Evolutionary conservation across 2,797 vertebrate genomes (phyloP).

Genomic region (Clarias pachynema): DNA sequence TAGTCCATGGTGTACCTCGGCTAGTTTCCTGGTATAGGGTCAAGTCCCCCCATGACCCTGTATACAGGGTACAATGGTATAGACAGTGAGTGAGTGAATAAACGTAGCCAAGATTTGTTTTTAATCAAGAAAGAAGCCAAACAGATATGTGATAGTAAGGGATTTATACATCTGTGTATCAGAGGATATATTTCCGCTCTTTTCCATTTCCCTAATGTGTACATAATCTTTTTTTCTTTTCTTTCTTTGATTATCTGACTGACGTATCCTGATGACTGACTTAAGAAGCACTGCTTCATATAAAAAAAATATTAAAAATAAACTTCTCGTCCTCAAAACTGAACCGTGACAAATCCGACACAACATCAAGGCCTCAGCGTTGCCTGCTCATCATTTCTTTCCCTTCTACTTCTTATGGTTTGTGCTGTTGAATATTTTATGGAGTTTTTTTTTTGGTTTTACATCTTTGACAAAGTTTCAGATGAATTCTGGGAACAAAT

Average conservation of each 20-base stretch:
- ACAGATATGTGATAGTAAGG: background rate
- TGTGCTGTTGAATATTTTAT: slow-evolving; percentile 26
- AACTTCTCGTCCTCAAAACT: background rate
- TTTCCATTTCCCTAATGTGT: background rate
- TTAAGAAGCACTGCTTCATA: background rate
- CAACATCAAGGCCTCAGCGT: background rate
- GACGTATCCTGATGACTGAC: background rate
- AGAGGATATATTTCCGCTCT: background rate
- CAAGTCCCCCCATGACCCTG: too few species aligned
- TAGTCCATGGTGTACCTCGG: too few species aligned
- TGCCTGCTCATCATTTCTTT: slow-evolving; percentile 10
- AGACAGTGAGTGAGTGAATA: too few species aligned
- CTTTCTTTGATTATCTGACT: background rate
- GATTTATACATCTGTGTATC: background rate
- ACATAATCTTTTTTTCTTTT: background rate
- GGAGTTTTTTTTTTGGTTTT: background rate
- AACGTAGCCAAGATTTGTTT: background rate
- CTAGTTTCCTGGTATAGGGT: too few species aligned
- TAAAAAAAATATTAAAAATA: background rate
- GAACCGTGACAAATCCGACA: background rate
- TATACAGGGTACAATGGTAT: too few species aligned
- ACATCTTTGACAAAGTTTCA: slow-evolving; percentile 14
- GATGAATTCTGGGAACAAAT: slow-evolving; percentile 4
- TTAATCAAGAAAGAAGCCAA: background rate
- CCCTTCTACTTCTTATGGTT: slow-evolving; percentile 2